Evolutionary conservation across 2,113 vertebrate genomes (phyloP).

Genomic region (Onychorhynchus coronatus): DNA sequence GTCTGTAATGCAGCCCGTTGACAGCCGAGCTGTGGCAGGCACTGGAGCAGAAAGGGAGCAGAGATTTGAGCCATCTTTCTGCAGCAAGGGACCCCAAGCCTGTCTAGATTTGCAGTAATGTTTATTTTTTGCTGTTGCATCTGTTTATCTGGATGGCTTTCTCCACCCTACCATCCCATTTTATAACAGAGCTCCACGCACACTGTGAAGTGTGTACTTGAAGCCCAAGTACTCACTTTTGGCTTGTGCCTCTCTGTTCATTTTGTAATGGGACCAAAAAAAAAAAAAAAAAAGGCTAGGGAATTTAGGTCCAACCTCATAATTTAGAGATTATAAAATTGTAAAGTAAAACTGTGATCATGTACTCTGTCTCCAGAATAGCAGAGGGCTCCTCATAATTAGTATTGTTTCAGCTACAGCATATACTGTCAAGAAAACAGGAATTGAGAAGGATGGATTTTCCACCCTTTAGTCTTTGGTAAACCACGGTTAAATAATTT

Average conservation of each 20-base stretch:
- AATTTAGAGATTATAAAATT: background rate
- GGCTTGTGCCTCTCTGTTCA: background rate
- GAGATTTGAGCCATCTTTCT: background rate
- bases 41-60: background rate
- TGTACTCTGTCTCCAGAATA: background rate
- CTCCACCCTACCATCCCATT: background rate
- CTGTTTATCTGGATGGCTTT: background rate
- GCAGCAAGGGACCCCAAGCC: background rate
- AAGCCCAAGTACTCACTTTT: background rate
- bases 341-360: background rate
- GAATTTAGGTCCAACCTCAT: background rate
- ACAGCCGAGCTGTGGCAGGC: background rate
- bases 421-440: background rate
- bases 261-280: background rate
- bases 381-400: background rate
- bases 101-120: background rate
- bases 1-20: accelerated
- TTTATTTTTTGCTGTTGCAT: background rate
- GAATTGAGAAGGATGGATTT: background rate
- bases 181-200: background rate
- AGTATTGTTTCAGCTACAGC: background rate
- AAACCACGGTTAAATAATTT: background rate
- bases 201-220: accelerated
- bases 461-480: background rate
- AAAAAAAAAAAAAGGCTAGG: background rate